Conservation (phyloP, 1,140 invertebrate species). For the Lordiphosa mommai region DNA sequence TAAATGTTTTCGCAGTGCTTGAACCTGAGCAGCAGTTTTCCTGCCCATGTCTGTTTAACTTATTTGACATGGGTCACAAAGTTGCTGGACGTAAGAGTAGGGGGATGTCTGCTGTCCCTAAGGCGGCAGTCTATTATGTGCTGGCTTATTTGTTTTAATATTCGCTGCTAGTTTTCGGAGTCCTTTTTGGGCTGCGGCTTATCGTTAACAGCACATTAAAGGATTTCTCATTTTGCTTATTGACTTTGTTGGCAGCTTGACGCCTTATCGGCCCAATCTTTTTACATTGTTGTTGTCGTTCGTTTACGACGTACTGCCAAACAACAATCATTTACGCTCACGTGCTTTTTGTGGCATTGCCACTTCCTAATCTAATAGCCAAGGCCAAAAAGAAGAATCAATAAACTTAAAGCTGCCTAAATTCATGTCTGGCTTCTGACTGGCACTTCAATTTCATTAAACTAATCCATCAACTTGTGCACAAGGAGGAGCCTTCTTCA, state of each 20-base stretch:
- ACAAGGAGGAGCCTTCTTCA: slow-evolving; percentile 18
- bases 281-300: slow-evolving; percentile 13
- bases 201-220: slow-evolving; percentile 75
- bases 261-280: slow-evolving; percentile 60
- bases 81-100: slow-evolving; percentile 1
- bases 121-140: slow-evolving; percentile 52
- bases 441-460: slow-evolving; percentile 49
- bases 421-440: slow-evolving; percentile 1
- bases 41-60: slow-evolving; percentile 59
- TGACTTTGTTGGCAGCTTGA: slow-evolving; percentile 55
- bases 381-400: slow-evolving; percentile 39
- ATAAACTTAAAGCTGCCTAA: slow-evolving; percentile 21
- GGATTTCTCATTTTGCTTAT: slow-evolving; percentile 59
- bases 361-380: slow-evolving; percentile 24
- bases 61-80: slow-evolving; percentile 65
- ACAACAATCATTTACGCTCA: slow-evolving; percentile 56
- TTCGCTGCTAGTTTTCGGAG: slow-evolving; percentile 66
- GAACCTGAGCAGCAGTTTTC: slow-evolving; percentile 7
- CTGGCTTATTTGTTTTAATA: slow-evolving; percentile 74
- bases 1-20: slow-evolving; percentile 13
- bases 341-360: slow-evolving; percentile 33
- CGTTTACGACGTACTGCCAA: neutral
- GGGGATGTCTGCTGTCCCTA: neutral
- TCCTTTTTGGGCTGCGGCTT: slow-evolving; percentile 51
- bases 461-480: slow-evolving; percentile 54